phyloP scores from a whole-genome alignment of 2,113 vertebrate genomes.

The Nerophis lumbriciformis region DNA sequence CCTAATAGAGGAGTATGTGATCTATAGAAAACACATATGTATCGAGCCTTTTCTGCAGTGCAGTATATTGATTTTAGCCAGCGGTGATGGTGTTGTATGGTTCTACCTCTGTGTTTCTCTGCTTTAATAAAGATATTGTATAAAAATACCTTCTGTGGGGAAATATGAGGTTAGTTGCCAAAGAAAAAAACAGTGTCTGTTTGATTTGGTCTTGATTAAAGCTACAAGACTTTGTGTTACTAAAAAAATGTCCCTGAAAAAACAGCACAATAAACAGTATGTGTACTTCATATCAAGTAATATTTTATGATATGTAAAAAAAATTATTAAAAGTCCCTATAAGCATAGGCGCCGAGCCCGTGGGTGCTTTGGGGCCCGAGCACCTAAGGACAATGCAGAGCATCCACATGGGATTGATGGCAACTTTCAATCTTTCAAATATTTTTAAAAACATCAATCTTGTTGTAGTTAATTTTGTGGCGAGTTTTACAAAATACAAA shows the following conservation, averaged over 20 bases:
- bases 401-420: too few relatives aligned
- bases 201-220: not conserved
- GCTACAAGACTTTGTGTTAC: not conserved
- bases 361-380: too few relatives aligned
- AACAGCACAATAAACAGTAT: not conserved
- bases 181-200: not conserved
- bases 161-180: slow-evolving; percentile 5
- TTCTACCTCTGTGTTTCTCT: slow-evolving; percentile 4
- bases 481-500: too few relatives aligned
- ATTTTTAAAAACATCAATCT: too few relatives aligned
- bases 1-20: not conserved
- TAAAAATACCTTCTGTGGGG: slow-evolving; percentile 6
- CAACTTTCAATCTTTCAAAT: too few relatives aligned
- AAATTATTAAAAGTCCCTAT: too few relatives aligned
- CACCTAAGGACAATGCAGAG: too few relatives aligned
- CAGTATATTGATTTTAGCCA: slow-evolving; percentile 38
- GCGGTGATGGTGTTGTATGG: slow-evolving; percentile 14
- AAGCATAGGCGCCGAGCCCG: too few relatives aligned
- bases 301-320: too few relatives aligned
- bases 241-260: slow-evolving; percentile 4
- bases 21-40: slow-evolving; percentile 21
- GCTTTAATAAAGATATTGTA: slow-evolving; percentile 9
- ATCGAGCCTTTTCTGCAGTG: slow-evolving; percentile 36
- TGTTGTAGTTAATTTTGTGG: too few relatives aligned
- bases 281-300: not conserved